A percentile compares a stretch with the other conserved stretches of the same genome.
Evolutionary conservation across 2,888 invertebrate species (phyloP).

Genomic region (Desoria tigrina): DNA sequence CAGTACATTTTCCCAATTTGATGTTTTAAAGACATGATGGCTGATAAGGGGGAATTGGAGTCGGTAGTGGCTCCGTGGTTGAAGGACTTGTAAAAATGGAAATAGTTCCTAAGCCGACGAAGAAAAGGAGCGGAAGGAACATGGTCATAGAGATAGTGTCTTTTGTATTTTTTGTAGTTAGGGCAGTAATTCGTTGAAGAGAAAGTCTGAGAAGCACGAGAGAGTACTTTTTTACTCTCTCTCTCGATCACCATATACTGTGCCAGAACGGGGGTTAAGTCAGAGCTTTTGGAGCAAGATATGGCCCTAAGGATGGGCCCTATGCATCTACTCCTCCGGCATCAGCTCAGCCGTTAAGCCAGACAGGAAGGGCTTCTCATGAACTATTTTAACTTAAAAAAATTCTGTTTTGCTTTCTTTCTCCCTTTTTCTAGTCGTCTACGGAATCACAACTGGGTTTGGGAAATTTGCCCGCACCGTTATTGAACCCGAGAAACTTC

Average conservation of each 20-base stretch:
- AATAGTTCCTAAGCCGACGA: not conserved
- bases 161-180: not conserved
- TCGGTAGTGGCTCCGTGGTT: too few relatives aligned
- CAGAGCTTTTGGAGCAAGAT: too few relatives aligned
- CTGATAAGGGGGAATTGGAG: too few relatives aligned
- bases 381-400: not conserved
- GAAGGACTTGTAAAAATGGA: not conserved
- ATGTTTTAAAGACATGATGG: too few relatives aligned
- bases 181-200: too few relatives aligned
- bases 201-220: too few relatives aligned
- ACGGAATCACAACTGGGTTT: constrained; percentile 68
- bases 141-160: constrained; percentile 22
- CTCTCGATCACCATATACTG: too few relatives aligned
- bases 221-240: too few relatives aligned
- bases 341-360: not conserved
- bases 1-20: not conserved
- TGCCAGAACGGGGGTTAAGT: too few relatives aligned
- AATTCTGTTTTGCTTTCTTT: constrained; percentile 8
- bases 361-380: not conserved
- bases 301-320: too few relatives aligned
- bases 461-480: constrained; percentile 66
- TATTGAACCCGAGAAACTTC: constrained; percentile 63
- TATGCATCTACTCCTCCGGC: too few relatives aligned
- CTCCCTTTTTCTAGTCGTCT: constrained; percentile 58
- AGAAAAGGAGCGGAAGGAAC: constrained; percentile 28